These are phyloP conservation scores for Megalops cyprinoides DNA, from an alignment of 2,797 vertebrate species.

Conservation along the genomic window DNA sequence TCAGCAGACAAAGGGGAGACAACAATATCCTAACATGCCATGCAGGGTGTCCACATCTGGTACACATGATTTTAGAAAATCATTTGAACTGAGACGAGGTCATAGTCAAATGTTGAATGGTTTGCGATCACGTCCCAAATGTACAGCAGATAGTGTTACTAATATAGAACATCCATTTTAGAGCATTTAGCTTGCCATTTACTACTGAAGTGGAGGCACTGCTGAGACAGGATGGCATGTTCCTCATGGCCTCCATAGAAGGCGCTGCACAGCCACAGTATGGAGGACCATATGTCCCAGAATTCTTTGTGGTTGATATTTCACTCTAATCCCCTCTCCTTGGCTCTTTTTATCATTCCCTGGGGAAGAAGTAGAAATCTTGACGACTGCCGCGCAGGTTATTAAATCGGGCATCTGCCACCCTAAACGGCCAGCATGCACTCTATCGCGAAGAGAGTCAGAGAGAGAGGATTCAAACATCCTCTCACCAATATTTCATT, in stretches of 20 bases:
- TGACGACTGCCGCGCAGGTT: constrained; percentile 44
- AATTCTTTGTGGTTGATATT: constrained; percentile 37
- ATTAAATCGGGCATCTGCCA: constrained; percentile 46
- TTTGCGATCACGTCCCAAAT: no score
- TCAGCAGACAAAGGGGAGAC: no score
- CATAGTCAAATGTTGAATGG: no score
- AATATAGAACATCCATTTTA: no score
- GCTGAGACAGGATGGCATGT: no score
- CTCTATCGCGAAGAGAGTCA: constrained; percentile 30
- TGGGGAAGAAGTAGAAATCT: constrained; percentile 34
- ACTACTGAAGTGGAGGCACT: no score
- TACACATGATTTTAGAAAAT: no score
- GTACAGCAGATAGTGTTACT: no score
- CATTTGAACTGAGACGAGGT: no score
- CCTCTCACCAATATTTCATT: constrained; percentile 45
- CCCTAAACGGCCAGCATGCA: constrained; percentile 42
- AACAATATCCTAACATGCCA: no score
- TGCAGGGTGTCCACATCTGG: no score
- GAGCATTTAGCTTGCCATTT: no score
- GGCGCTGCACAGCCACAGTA: constrained; percentile 38
- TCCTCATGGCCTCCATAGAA: constrained; percentile 31
- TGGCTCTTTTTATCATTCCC: constrained; percentile 26
- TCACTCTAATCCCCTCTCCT: constrained; percentile 27
- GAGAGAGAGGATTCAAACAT: neutral
- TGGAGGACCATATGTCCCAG: constrained; percentile 46